Base-by-base conservation (phyloP, 1,140 invertebrate genomes). In the Eciton burchellii region DNA sequence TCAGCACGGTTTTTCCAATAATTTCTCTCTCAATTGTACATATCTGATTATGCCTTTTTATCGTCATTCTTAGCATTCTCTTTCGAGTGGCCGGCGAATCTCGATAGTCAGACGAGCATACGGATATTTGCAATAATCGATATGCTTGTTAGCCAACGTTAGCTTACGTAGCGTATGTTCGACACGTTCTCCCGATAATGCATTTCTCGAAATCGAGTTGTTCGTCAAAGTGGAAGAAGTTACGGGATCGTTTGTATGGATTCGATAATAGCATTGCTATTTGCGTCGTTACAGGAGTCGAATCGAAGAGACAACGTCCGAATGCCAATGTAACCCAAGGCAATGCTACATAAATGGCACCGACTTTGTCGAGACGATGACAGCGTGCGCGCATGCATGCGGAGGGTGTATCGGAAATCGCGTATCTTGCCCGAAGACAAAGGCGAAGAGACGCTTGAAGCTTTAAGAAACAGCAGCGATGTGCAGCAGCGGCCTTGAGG, bases 391-490 rank as follows among this genome's bases (percentile, higher is more conserved):
- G 12, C 43, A 43, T 24, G 16, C 60, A 76, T 8, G n/a, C n/a
- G n/a, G n/a, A 76, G 43, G 14, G 19, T 65, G 43, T 63, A 41
- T 63, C 8, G 49, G 6, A 60, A 76, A 29, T 74, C 21, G 8
- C 0, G 12, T 24, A 49, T 49, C 47, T 9, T 62, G 6, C 35
- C 1, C n/a, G 4, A 72, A 43, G n/a, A n/a, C n/a, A n/a, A n/a
- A n/a, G n/a, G n/a, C 57, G 0, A n/a, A n/a, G n/a, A n/a, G 14
- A 45, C 59, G 26, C 6, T 26, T 2, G 16, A 73, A 16, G 41
- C 19, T 72, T 1, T 57, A 26, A 19, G 3, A 45, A 72, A 41
- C 5, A 41, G 14, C 29, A 1, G 14, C 14, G 2, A 1, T 35
- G 19, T 24, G 9, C n/a, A n/a, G n/a, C n/a, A n/a, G n/a, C n/a